A percentile compares a stretch with the other conserved stretches of the same genome.
Conservation (phyloP, 2,797 vertebrate genomes). For the Psittacula echo region DNA sequence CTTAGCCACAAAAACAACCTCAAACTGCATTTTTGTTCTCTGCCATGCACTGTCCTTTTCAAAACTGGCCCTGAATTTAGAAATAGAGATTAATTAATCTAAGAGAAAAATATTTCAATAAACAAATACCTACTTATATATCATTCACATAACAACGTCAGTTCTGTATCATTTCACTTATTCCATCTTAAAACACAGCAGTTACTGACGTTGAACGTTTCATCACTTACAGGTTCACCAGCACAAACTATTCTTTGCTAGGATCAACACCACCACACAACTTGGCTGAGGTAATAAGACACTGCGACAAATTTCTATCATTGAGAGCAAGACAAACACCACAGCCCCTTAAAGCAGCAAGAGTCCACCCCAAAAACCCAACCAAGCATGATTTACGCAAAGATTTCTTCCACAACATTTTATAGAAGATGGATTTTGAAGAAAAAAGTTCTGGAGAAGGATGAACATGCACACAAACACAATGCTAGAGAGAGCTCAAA, state of each 20-base stretch:
- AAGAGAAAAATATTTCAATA: neutral
- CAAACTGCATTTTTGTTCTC: neutral
- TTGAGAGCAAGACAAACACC: neutral
- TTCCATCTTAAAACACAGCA: neutral
- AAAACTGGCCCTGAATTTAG: neutral
- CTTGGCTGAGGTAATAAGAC: neutral
- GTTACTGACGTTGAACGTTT: neutral
- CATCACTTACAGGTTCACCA: neutral
- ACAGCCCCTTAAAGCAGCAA: neutral
- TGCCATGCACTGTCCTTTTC: neutral
- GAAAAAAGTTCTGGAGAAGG: neutral
- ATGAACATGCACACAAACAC: neutral
- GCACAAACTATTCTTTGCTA: neutral
- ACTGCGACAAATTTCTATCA: neutral
- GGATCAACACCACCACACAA: neutral
- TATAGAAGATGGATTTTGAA: neutral
- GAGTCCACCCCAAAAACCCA: neutral
- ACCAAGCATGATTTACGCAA: neutral
- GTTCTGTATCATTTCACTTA: neutral
- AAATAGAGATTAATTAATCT: neutral
- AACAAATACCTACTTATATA: neutral
- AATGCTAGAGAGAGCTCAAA: neutral
- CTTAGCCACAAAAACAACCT: rapidly evolving
- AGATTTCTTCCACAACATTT: neutral
- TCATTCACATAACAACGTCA: neutral